Base-by-base conservation (phyloP, 2,113 vertebrate species). In the Sardina pilchardus region DNA sequence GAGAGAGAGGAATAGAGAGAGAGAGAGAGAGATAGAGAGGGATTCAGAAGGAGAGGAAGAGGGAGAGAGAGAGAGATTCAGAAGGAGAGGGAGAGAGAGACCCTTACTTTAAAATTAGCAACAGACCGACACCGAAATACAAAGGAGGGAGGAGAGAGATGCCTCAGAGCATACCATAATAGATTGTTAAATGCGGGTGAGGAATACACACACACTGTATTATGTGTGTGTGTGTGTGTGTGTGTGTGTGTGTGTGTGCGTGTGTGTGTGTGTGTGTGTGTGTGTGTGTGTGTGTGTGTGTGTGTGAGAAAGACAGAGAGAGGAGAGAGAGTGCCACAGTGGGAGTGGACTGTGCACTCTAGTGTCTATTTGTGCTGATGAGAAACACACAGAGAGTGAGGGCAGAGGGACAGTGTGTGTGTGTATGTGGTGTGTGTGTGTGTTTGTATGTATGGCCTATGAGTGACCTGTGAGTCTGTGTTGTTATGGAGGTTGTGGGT, bases 151-250 rank as follows among this genome's bases (percentile, higher is more conserved):
- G 16, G 63, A 71, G n/a, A 34, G 63, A 34, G 63, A 34, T 26
- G 26, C 26, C 30, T 7, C 0, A 71, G 26, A 8, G 7, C 4
- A 24, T 63, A 24, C 24, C n/a, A 26, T 14, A 6, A 47, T 53
- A 53, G 4, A 53, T 53, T 3, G 50, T 17, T 50, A 50, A 17
- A 17, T 50, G 48, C 16, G 10, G 48, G 48, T 50, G 12, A 50
- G 12, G 12, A 50, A 16, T 17, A 50, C 4, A 50, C 48, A 50
- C 48, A 45, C 8, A 45, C 10, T 45, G 44, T 45, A 45, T 7
- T 45, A 7, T 85, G 78, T 85, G 80, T 63, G 85, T 85, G 81
- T 82, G 80, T 45, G 80, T 85, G 85, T 81, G 80, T 56, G 75
- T 19, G 84, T 80, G 67, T 24, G 43, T 81, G 84, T 39, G 67